A percentile compares a stretch with the other conserved stretches of the same genome.
Evolutionary conservation across 2,113 vertebrate species (phyloP).

Genomic region (Hylia prasina): DNA sequence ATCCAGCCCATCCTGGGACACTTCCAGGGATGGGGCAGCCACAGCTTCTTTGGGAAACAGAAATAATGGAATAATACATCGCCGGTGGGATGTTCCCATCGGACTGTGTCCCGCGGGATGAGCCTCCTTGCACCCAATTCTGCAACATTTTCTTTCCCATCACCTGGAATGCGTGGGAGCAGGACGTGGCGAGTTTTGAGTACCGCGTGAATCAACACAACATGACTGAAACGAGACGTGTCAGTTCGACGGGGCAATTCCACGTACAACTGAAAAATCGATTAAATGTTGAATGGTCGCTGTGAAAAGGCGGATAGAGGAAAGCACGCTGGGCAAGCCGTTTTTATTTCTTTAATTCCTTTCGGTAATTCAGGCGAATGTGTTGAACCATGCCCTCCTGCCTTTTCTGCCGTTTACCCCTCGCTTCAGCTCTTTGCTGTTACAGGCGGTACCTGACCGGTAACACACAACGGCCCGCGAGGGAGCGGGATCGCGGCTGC

Average conservation of each 20-base stretch:
- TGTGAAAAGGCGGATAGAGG: background rate
- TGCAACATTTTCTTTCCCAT: background rate
- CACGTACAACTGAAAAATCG: background rate
- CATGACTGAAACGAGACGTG: accelerated
- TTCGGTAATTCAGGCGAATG: background rate
- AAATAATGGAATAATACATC: too few relatives aligned
- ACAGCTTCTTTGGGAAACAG: background rate
- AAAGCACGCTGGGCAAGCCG: background rate
- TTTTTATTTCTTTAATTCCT: background rate
- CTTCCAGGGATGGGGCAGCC: background rate
- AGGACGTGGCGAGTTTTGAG: background rate
- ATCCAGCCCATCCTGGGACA: accelerated
- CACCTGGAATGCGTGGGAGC: accelerated
- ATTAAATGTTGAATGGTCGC: background rate
- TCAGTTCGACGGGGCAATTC: background rate
- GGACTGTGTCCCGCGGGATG: background rate
- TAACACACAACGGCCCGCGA: background rate
- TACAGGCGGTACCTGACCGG: background rate
- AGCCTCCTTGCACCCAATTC: background rate
- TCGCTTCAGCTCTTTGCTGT: background rate
- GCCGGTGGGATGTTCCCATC: accelerated
- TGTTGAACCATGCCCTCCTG: background rate
- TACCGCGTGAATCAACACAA: background rate
- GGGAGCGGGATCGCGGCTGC: background rate
- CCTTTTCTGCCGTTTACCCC: background rate